A percentile compares a stretch with the other conserved stretches of the same genome.
Evolutionary conservation across 2,797 vertebrate species (phyloP).

Genomic region (Arnoldichthys spilopterus): DNA sequence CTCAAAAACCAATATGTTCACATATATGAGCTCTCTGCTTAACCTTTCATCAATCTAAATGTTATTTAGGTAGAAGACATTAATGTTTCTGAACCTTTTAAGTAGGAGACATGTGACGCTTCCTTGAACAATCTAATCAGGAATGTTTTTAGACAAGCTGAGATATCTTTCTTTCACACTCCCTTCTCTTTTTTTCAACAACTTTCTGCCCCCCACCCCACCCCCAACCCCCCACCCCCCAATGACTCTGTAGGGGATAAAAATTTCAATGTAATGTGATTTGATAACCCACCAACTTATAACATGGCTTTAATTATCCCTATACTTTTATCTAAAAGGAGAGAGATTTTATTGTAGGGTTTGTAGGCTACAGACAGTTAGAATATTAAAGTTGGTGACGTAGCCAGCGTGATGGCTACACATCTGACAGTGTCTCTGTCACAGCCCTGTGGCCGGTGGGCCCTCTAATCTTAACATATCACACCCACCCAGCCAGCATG

Average conservation of each 20-base stretch:
- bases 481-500: constrained; percentile 32
- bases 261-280: neutral
- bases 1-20: neutral
- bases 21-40: neutral
- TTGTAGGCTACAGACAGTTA: constrained; percentile 16
- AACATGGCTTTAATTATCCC: neutral
- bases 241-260: neutral
- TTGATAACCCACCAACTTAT: neutral
- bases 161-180: neutral
- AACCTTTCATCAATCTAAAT: neutral
- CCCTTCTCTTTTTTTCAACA: neutral
- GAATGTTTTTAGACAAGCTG: neutral
- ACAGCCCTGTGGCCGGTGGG: constrained; percentile 44
- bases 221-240: too few relatives aligned
- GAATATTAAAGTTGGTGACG: constrained; percentile 11
- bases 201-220: too few relatives aligned
- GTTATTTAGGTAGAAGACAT: too few relatives aligned
- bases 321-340: neutral
- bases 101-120: neutral
- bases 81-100: too few relatives aligned
- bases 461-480: constrained; percentile 43
- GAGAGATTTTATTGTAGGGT: constrained; percentile 1
- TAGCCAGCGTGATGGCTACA: constrained; percentile 32
- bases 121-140: neutral
- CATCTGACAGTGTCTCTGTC: constrained; percentile 29